Percentiles rank a stretch among this genome's conserved stretches.
Evolutionary conservation across 2,797 vertebrate genomes (phyloP).

Genomic region (Hybognathus amarus): DNA sequence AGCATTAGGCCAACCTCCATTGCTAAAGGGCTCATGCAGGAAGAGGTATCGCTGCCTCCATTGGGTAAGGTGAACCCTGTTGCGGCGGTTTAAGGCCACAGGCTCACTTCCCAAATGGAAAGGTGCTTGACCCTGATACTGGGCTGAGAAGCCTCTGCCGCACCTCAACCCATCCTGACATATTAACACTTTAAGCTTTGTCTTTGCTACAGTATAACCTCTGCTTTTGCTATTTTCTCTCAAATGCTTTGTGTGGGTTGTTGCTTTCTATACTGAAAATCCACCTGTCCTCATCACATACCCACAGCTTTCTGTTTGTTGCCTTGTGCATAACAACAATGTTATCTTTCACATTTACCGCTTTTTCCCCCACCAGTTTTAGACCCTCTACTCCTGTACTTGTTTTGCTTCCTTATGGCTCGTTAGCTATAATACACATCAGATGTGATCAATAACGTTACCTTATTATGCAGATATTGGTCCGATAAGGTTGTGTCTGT

Average conservation of each 20-base stretch:
- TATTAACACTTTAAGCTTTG: constrained; percentile 12
- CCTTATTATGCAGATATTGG: neutral
- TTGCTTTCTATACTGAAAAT: constrained; percentile 2
- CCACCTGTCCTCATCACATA: neutral
- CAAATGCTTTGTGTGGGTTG: constrained; percentile 19
- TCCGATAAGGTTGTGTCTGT: neutral
- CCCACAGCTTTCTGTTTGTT: neutral
- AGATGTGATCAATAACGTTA: neutral
- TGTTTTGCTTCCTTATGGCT: constrained; percentile 33
- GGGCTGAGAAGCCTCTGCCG: constrained; percentile 29
- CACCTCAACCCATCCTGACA: constrained; percentile 3
- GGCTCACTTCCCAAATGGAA: constrained; percentile 50
- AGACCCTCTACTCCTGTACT: constrained; percentile 16
- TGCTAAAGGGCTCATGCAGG: constrained; percentile 66
- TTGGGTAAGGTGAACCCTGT: constrained; percentile 65
- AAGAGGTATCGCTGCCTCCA: constrained; percentile 59
- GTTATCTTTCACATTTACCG: constrained; percentile 10
- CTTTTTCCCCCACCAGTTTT: constrained; percentile 18
- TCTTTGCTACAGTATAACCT: constrained; percentile 21
- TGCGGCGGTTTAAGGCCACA: constrained; percentile 22
- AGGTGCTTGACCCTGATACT: constrained; percentile 48
- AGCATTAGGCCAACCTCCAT: constrained; percentile 71
- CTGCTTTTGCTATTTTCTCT: constrained; percentile 18
- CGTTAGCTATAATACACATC: constrained; percentile 3
- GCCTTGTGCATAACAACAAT: neutral